These are phyloP conservation scores for Bilobella aurantiaca DNA, from an alignment of 1,140 invertebrate genomes.

Conservation along the genomic window DNA sequence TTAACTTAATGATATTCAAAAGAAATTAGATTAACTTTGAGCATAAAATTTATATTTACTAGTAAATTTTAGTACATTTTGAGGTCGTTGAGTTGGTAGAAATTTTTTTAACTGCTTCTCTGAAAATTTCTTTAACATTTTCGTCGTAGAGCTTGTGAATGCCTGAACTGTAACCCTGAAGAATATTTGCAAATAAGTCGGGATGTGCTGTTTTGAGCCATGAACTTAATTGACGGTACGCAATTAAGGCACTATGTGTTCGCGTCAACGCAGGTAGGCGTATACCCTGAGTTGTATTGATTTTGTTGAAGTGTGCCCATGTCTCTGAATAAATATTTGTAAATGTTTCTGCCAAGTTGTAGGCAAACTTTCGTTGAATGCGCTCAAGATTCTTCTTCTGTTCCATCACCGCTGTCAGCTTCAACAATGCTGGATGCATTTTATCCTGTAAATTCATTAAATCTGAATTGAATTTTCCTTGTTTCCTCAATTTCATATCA, in stretches of 20 bases:
- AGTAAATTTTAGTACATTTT: conserved; percentile 20
- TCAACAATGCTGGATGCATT: conserved; percentile 52
- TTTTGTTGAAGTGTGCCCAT: conserved; percentile 2
- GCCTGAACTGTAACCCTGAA: conserved; percentile 65
- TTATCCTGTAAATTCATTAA: conserved; percentile 46
- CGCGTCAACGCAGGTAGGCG: conserved; percentile 61
- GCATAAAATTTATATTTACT: neutral
- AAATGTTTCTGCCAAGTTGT: conserved; percentile 50
- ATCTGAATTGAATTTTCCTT: neutral
- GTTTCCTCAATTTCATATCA: neutral
- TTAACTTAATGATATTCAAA: neutral
- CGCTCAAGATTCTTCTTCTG: conserved; percentile 75
- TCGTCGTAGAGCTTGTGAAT: conserved; percentile 73
- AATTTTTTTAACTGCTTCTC: conserved; percentile 53
- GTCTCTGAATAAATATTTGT: neutral
- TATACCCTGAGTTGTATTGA: conserved; percentile 46
- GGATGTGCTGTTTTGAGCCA: conserved; percentile 77
- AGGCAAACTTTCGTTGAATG: conserved; percentile 70
- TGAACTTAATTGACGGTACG: conserved; percentile 80
- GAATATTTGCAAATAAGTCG: conserved; percentile 65
- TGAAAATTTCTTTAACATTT: conserved; percentile 68
- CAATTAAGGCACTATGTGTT: conserved; percentile 69
- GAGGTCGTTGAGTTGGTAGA: conserved; percentile 19
- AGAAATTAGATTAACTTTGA: neutral
- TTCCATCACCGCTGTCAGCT: conserved; percentile 73